A percentile compares a stretch with the other conserved stretches of the same genome.
Conservation (phyloP, 2,113 vertebrate species). For the Micronisus gabar region DNA sequence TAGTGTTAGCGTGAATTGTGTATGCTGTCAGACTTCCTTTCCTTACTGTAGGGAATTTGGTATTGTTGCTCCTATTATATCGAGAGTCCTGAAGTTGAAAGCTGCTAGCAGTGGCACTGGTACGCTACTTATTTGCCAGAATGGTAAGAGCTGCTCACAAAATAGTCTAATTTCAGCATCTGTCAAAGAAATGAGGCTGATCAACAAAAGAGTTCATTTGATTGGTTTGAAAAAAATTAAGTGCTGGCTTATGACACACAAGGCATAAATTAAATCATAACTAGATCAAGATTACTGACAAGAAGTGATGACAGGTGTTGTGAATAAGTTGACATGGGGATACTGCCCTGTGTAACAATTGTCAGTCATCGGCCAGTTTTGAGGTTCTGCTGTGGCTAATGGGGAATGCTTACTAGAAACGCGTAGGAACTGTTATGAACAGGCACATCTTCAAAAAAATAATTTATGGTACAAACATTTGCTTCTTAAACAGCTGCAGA, state of each 20-base stretch:
- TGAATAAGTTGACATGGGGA: slow-evolving; percentile 61
- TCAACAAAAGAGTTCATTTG: slow-evolving; percentile 30
- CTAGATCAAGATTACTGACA: slow-evolving; percentile 55
- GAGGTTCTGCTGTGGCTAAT: not conserved
- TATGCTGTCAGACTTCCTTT: not conserved
- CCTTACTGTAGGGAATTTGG: slow-evolving; percentile 27
- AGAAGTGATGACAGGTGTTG: slow-evolving; percentile 74
- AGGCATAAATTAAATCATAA: slow-evolving; percentile 72
- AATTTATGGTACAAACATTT: not conserved
- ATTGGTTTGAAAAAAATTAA: slow-evolving; percentile 47
- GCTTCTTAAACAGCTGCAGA: not conserved
- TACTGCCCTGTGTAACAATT: slow-evolving; percentile 46
- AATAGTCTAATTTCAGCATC: slow-evolving; percentile 22
- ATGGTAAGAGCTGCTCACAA: not conserved
- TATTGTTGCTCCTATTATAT: not conserved
- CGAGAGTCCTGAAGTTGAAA: not conserved
- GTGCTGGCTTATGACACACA: slow-evolving; percentile 31
- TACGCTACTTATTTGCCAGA: not conserved
- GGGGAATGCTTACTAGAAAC: not conserved
- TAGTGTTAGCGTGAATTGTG: not conserved
- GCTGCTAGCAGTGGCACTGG: not conserved
- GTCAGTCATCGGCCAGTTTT: slow-evolving; percentile 65
- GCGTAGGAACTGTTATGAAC: not conserved
- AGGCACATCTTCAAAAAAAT: not conserved
- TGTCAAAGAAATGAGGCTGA: slow-evolving; percentile 39